phyloP scores from a whole-genome alignment of 2,797 vertebrate species.

The Melanitta fusca region DNA sequence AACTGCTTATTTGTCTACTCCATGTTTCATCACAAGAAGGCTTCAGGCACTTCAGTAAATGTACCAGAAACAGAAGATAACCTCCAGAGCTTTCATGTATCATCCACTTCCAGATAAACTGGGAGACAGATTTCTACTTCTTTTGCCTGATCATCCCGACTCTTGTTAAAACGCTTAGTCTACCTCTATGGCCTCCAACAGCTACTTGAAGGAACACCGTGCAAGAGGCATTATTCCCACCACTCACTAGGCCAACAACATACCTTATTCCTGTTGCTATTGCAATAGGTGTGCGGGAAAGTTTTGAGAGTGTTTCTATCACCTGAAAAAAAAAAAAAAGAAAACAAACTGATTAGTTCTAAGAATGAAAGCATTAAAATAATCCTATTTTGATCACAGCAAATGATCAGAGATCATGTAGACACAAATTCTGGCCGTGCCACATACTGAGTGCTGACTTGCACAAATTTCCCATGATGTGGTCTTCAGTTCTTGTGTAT shows the following conservation, averaged over 20 bases:
- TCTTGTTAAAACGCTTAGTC: too few relatives aligned
- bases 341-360: background rate
- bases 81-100: accelerated
- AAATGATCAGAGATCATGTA: background rate
- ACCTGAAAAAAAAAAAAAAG: slow-evolving; percentile 82
- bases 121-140: background rate
- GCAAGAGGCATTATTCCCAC: background rate
- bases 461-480: accelerated
- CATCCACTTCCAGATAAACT: background rate
- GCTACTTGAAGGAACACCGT: background rate
- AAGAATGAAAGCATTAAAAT: background rate
- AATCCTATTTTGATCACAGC: background rate
- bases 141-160: background rate
- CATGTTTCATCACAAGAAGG: background rate
- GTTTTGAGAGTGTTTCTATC: slow-evolving; percentile 93
- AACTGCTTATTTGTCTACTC: background rate
- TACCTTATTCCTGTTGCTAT: slow-evolving; percentile 92
- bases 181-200: background rate
- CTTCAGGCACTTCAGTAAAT: background rate
- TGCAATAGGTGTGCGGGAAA: slow-evolving; percentile 88
- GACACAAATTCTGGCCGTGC: background rate
- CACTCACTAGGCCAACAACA: background rate
- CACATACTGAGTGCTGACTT: background rate
- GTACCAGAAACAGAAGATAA: background rate
- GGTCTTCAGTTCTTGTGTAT: background rate